These are phyloP conservation scores for Lumbricus terrestris DNA, from an alignment of 2,888 invertebrate genomes.

Conservation along the genomic window DNA sequence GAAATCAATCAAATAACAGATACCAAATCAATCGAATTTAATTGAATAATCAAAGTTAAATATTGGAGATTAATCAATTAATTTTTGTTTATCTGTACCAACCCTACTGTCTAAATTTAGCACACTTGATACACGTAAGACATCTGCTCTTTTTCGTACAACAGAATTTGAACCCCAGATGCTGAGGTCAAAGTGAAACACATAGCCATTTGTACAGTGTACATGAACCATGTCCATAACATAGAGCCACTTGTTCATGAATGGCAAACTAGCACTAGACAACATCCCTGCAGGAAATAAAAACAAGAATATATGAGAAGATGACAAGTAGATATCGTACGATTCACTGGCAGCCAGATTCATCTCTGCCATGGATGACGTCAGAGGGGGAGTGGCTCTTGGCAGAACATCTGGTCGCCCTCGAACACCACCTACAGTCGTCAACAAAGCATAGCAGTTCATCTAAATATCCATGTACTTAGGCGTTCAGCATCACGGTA, in stretches of 20 bases:
- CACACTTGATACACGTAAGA: neutral
- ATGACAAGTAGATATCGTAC: neutral
- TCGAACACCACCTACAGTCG: slow-evolving; percentile 30
- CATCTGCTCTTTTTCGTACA: neutral
- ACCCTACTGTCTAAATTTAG: too few relatives aligned
- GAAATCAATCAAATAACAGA: too few relatives aligned
- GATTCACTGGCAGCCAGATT: neutral
- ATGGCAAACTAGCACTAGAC: neutral
- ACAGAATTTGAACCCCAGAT: neutral
- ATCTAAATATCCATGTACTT: neutral
- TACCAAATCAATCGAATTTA: too few relatives aligned
- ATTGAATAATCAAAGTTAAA: too few relatives aligned
- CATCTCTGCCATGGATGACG: slow-evolving; percentile 37
- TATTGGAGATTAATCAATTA: too few relatives aligned
- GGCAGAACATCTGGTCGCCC: slow-evolving; percentile 54
- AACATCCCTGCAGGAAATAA: neutral
- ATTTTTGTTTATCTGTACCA: too few relatives aligned
- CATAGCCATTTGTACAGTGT: neutral
- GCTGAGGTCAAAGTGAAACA: neutral
- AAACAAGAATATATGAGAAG: neutral
- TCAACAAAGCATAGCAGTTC: neutral
- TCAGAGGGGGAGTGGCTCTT: slow-evolving; percentile 77
- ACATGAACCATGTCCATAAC: neutral
- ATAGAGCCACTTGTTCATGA: neutral
- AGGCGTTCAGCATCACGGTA: neutral